These are phyloP conservation scores for Henricia sp. DNA, from an alignment of 53 echinoderm and acorn worm species.

Conservation along the genomic window DNA sequence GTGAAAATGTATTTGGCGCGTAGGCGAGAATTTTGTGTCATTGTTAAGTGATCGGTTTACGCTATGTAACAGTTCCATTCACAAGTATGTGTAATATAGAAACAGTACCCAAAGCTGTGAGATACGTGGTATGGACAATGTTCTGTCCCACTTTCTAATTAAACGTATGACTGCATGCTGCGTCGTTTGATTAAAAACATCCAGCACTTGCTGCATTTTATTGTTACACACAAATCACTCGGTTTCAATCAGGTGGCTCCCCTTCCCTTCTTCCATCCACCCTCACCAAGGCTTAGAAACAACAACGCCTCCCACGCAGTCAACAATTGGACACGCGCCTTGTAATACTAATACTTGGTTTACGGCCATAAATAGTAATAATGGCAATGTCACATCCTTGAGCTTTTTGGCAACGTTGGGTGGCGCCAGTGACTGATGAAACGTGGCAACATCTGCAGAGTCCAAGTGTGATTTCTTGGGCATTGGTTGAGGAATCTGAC, in stretches of 20 bases:
- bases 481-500: constrained; percentile 39
- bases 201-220: neutral
- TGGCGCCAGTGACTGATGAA: constrained; percentile 38
- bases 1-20: too few relatives aligned
- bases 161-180: constrained; percentile 7
- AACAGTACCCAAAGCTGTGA: too few relatives aligned
- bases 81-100: too few relatives aligned
- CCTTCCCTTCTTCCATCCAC: neutral
- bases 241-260: neutral
- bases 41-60: too few relatives aligned
- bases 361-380: neutral
- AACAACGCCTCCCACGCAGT: neutral
- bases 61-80: too few relatives aligned
- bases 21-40: too few relatives aligned
- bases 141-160: constrained; percentile 22
- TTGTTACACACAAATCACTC: constrained; percentile 1
- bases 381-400: constrained; percentile 6
- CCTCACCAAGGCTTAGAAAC: neutral
- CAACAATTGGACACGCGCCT: constrained; percentile 21
- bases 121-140: neutral
- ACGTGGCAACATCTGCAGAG: constrained; percentile 44
- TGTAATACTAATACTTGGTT: constrained; percentile 25
- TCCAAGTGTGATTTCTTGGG: constrained; percentile 36
- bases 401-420: constrained; percentile 8
- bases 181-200: constrained; percentile 2